Evolutionary conservation across 1,140 invertebrate species (phyloP), one percentile per base, ranked within the genome.

Genomic region (Lordiphosa mommai): DNA sequence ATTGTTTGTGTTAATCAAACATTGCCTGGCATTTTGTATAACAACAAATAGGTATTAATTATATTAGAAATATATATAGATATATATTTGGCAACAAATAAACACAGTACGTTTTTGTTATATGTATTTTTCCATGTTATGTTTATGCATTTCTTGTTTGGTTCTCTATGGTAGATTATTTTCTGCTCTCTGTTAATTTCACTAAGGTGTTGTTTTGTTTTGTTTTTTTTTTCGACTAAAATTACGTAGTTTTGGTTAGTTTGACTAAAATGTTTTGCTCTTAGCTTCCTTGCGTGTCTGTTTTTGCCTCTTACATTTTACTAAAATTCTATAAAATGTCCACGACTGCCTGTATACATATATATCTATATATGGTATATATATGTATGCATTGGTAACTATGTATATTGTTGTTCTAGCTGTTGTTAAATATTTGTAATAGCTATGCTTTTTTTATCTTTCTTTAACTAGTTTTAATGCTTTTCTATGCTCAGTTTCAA

Each of bases 191-290:
- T 76, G 67, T 79, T 79, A 79, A 79, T 79, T 79, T 79, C 73
- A 79, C 73, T 80, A 80, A 66, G 61, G 56, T 66, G 47, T 55
- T 53, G 36, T 36, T 48, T 58, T 36, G n/a, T 53, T 37, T 64
- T 58, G 69, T 6, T 40, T 44, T 65, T 67, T 61, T 58, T 71
- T 72, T 87, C 47, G 74, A 85, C 77, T 85, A 85, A 86, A 71
- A 74, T 79, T 85, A 86, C 73, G 70, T 86, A 86, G 80, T 82
- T 86, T 86, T 86, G 84, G 84, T 86, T 86, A 87, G 84, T 86
- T 86, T 86, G 84, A 86, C 84, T 86, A 86, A 86, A 85, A 84
- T 84, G 59, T 84, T 63, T 84, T 85, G 77, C 79, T 84, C 79
- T 84, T 85, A 77, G 77, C 79, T 85, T 84, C 76, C 76, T 80